These are phyloP conservation scores for Gadus macrocephalus DNA, from an alignment of 2,113 vertebrate genomes.

Conservation along the genomic window DNA sequence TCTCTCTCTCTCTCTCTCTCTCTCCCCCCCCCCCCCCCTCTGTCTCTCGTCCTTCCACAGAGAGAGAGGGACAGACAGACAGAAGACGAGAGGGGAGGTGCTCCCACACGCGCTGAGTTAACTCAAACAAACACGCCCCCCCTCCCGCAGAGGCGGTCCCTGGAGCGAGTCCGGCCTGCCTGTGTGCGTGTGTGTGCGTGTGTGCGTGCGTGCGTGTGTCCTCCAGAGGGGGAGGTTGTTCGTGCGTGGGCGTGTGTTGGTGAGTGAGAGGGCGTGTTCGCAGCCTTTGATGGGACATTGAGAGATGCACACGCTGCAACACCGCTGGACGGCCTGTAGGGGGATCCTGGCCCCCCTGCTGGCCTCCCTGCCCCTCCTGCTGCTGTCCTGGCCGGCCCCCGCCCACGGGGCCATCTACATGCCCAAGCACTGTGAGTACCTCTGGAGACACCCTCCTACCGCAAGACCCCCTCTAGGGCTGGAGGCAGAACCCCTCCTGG, in stretches of 20 bases:
- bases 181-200: conserved; percentile 27
- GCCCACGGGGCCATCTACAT: conserved; percentile 58
- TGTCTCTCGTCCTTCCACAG: conserved; percentile 2
- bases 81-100: neutral
- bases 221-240: neutral
- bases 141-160: conserved; percentile 15
- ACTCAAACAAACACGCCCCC: conserved; percentile 3
- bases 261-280: conserved; percentile 42
- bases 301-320: conserved; percentile 65
- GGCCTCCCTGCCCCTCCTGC: conserved; percentile 28
- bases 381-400: conserved; percentile 30
- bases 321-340: conserved; percentile 46
- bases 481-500: no score
- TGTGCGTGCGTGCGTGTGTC: conserved; percentile 21
- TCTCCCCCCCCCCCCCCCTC: neutral
- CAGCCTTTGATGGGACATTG: conserved; percentile 66
- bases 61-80: neutral
- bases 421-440: conserved; percentile 65
- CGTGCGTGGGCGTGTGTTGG: conserved; percentile 40
- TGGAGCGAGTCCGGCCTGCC: conserved; percentile 22
- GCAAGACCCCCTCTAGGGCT: no score
- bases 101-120: neutral
- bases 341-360: conserved; percentile 43
- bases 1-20: neutral
- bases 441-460: no score